Evolutionary conservation across 2,888 invertebrate genomes (phyloP), one percentile per base, ranked within the genome.

Genomic region (Tethea ocularis): DNA sequence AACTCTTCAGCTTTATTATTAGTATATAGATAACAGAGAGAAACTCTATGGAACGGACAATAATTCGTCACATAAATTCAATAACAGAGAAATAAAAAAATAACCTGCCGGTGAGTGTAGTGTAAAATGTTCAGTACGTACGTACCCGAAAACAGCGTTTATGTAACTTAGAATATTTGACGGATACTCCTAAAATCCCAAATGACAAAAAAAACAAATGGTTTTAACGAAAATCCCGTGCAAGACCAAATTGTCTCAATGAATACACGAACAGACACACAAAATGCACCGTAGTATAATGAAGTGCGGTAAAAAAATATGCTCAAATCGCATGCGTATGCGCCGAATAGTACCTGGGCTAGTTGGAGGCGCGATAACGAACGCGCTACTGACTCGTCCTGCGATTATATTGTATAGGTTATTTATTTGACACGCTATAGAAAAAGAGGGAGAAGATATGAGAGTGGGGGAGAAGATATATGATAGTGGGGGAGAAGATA

Each of bases 331-430:
- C 87, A 86, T 85, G 86, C 85, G 83, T 74, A 70, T 62, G 77
- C 78, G 74, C 75, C 61, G 2, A 64, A 72, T 92, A 92, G 38
- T 38, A 38, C 92, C 92, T 92, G 91, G 6, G 80, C 76, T 36
- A 93, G 80, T 56, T 87, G 88, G 29, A 93, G 86, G 59, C 93
- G 93, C 57, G 88, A 89, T 75, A 92, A 80, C 62, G 87, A 82
- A 46, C 89, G 86, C 65, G 88, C 80, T 61, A 92, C 89, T 67
- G 91, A 86, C 71, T 94, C 94, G 73, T 87, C 91, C 93, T 93
- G 91, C 54, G 72, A 53, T 62, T 24, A 74, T 53, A 53, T 62
- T 24, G 73, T 41, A 74, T 53, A 59, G 56, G 65, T 29, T 22
- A 59, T 57, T 0, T 55, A 57, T 58, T 46, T 61, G n/a, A 5